Base-by-base conservation (phyloP, 2,113 vertebrate species). In the Menidia beryllina region DNA sequence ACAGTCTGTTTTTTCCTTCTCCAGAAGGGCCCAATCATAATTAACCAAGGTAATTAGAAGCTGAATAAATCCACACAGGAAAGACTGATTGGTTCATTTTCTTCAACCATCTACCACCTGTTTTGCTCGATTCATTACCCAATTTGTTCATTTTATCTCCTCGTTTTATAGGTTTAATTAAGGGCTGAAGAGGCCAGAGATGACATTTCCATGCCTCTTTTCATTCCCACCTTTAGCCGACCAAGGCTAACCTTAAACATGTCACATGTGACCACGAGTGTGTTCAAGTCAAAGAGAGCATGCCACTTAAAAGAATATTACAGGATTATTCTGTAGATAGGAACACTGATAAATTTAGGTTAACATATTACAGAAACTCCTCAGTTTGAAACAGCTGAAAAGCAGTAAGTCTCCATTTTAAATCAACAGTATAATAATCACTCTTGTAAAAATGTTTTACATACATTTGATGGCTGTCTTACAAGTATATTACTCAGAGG, bases 41-140 rank as follows among this genome's bases (percentile, higher is more conserved):
- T 93, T 94, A 93, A 91, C 90, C 77, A 88, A 91, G 90, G 91
- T 94, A 93, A 94, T 93, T 94, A 94, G 89, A 63, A 90, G 84
- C 90, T 92, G 89, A 93, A 93, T 92, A 93, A 91, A 90, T 93
- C 88, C 90, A 87, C 81, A 68, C 90, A 91, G 92, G 86, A 88
- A 92, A 91, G 87, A 93, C 88, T 93, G 93, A 94, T 94, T 93
- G 91, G 90, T 94, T 93, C 84, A 90, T 93, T 93, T 93, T 91
- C 90, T 78, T 90, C 86, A 88, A 86, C 92, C 91, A 91, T 90
- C 91, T 87, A 91, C 91, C 93, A 93, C 92, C 93, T 94, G 93
- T 93, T 93, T 92, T 86, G 86, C 88, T 89, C 88, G 72, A 92
- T 92, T 92, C 91, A 93, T 94, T 93, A 93, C 81, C 90, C 89